These are phyloP conservation scores for Dolichopus griseipennis DNA, from an alignment of 2,888 invertebrate species.

Conservation along the genomic window DNA sequence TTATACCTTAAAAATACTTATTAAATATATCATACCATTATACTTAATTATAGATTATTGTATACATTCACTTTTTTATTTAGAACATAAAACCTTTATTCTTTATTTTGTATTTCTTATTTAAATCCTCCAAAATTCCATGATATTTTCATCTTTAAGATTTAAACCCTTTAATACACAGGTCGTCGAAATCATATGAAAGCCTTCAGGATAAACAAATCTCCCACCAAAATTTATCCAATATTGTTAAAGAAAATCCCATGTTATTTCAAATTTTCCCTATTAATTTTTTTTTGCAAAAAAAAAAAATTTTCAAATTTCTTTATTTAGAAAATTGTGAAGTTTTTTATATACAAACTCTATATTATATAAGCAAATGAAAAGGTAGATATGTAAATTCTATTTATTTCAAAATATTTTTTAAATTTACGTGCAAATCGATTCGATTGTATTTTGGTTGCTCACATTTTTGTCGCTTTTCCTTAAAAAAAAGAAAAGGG, in stretches of 20 bases:
- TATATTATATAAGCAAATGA: background rate
- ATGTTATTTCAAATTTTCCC: background rate
- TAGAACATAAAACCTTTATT: no score
- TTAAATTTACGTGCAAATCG: constrained; percentile 3
- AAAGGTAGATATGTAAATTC: background rate
- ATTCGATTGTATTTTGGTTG: background rate
- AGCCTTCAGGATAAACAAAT: background rate
- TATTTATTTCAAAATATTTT: background rate
- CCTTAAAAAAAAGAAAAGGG: no score
- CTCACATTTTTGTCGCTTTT: background rate
- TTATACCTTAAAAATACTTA: no score
- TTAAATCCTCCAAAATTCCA: no score
- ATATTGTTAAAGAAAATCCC: background rate
- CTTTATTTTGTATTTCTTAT: no score
- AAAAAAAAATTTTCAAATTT: constrained; percentile 1
- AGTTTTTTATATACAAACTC: background rate
- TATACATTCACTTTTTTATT: no score
- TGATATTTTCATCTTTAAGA: background rate
- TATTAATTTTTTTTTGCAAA: background rate
- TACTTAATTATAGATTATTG: no score
- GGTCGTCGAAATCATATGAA: background rate
- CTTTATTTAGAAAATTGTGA: background rate
- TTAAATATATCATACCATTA: no score
- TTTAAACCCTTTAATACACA: background rate
- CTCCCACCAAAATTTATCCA: background rate